Conservation (phyloP, 2,113 vertebrate species). For the Agelaius phoeniceus region DNA sequence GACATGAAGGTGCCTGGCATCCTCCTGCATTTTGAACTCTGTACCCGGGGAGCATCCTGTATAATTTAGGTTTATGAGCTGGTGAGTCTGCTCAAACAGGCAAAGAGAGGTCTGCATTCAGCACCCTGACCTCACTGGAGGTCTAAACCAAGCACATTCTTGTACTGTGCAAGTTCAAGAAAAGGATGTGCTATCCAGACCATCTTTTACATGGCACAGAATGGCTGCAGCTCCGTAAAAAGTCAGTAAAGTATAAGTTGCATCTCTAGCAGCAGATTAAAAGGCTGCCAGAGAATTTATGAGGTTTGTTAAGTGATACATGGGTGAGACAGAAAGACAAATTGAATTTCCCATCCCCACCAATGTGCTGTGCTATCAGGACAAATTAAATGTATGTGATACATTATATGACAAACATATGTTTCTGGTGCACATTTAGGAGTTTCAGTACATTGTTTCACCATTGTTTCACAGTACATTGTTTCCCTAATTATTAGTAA, state of each 20-base stretch:
- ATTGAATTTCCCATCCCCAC: neutral
- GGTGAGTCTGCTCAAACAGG: neutral
- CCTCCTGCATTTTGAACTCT: neutral
- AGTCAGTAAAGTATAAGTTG: neutral
- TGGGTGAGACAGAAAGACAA: neutral
- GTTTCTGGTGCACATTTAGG: neutral
- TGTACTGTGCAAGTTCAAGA: neutral
- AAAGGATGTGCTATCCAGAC: neutral
- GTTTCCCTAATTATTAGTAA: neutral
- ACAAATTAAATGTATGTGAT: neutral
- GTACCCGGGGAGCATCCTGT: neutral
- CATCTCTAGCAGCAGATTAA: neutral
- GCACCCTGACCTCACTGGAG: rapidly evolving
- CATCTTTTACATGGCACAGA: neutral
- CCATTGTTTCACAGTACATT: neutral
- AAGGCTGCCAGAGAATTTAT: neutral
- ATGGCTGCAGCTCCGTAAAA: neutral
- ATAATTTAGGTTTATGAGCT: neutral
- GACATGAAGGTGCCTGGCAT: neutral
- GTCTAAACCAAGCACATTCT: neutral
- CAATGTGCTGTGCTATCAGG: neutral
- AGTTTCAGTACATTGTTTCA: neutral
- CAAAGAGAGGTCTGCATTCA: neutral
- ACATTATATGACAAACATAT: neutral
- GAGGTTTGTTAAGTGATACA: neutral